phyloP scores from a whole-genome alignment of 1,140 invertebrate genomes.

The Eriocheir sinensis region DNA sequence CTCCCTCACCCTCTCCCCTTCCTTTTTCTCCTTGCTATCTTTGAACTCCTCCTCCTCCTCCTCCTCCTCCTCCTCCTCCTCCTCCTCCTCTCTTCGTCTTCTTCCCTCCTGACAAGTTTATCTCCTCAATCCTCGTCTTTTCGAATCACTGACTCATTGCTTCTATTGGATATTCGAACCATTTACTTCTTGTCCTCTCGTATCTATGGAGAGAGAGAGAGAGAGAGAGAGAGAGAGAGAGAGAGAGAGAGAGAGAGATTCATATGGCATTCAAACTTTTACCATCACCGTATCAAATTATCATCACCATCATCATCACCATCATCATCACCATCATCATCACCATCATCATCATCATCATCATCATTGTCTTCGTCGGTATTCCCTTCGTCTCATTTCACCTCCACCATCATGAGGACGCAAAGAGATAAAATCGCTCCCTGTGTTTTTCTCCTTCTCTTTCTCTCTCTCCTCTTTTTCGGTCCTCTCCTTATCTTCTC shows the following conservation, averaged over 20 bases:
- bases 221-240: constrained; percentile 5
- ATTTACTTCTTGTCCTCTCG: not conserved
- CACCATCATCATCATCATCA: too few relatives aligned
- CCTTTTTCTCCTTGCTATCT: too few relatives aligned
- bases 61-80: not conserved
- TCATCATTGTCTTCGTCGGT: too few relatives aligned
- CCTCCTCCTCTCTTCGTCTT: not conserved
- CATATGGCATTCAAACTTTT: too few relatives aligned
- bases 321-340: not conserved
- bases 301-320: not conserved
- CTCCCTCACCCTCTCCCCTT: not conserved
- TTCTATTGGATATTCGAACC: not conserved
- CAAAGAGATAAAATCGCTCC: too few relatives aligned
- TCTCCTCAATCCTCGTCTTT: not conserved
- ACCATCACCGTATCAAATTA: too few relatives aligned
- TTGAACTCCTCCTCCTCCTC: not conserved
- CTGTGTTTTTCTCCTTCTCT: too few relatives aligned
- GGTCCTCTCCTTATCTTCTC: too few relatives aligned
- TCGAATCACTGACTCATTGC: constrained; percentile 9
- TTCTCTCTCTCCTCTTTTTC: too few relatives aligned
- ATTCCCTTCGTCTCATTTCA: too few relatives aligned
- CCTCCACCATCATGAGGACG: too few relatives aligned
- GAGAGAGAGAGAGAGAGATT: not conserved
- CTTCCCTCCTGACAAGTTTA: constrained; percentile 10
- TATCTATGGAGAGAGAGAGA: not conserved